phyloP scores from a whole-genome alignment of 2,888 invertebrate genomes.

The Cryptocephalus primarius region DNA sequence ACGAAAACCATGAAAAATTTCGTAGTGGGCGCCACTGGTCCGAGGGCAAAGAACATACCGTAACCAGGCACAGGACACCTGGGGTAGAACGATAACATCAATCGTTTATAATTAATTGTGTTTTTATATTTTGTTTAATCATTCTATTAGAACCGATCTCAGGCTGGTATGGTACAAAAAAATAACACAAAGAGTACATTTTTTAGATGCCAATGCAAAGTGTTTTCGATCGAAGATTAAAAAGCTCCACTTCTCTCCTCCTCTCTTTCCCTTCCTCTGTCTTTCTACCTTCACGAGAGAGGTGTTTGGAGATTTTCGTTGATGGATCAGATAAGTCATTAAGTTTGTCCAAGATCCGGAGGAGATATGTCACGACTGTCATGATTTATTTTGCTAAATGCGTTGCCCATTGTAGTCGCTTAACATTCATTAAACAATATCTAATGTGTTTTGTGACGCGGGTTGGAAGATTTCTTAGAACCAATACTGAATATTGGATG shows the following conservation, averaged over 20 bases:
- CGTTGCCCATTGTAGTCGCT: neutral
- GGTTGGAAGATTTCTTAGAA: too few relatives aligned
- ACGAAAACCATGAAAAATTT: neutral
- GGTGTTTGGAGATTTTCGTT: constrained; percentile 10
- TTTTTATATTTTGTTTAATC: constrained; percentile 40
- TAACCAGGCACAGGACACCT: constrained; percentile 32
- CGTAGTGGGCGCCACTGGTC: neutral
- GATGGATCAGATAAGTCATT: constrained; percentile 12
- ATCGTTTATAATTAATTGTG: constrained; percentile 39
- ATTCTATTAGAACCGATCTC: constrained; percentile 36
- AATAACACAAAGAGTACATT: constrained; percentile 26
- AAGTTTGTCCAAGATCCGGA: constrained; percentile 10
- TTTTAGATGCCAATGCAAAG: constrained; percentile 32
- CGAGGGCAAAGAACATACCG: constrained; percentile 7
- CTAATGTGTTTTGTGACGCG: neutral
- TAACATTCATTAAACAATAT: neutral
- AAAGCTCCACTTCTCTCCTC: neutral
- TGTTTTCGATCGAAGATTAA: constrained; percentile 16
- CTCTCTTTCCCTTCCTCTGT: neutral
- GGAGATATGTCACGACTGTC: constrained; percentile 9
- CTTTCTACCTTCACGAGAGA: constrained; percentile 1
- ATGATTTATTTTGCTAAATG: constrained; percentile 16
- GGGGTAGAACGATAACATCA: constrained; percentile 36
- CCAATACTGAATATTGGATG: too few relatives aligned
- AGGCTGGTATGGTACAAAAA: constrained; percentile 13